Base-by-base conservation (phyloP, 2,888 invertebrate genomes). In the Crioceris asparagi region DNA sequence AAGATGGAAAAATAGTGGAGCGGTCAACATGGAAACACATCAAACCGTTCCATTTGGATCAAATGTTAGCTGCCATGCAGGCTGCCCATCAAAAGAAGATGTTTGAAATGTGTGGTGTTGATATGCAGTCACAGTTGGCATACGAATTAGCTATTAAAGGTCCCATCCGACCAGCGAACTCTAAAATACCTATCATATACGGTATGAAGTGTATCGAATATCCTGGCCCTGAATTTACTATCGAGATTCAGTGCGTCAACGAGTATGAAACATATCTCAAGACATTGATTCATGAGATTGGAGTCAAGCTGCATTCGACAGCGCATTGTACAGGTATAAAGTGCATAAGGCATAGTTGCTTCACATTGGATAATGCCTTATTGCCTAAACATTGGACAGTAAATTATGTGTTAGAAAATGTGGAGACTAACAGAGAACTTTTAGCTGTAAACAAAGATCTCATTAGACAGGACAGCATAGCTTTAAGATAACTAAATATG, bases 161-260 rank as follows among this genome's bases (percentile, higher is more conserved):
- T 1, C 70, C 81, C 0, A 72, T 94, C 3, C 69, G 92, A 39
- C 92, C 96, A 0, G 66, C 69, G 0, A 64, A 73, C 38, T 71
- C 68, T 23, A 77, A 79, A 40, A 66, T 79, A 16, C 85, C 92
- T 0, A 66, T 94, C 18, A 55, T 96, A 16, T 96, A 94, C 62
- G 79, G 83, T 17, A 75, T 96, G 17, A 86, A 83, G 60, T 83
- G 92, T 62, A 74, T 86, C 2, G 68, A 84, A 43, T 93, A 87
- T 60, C 66, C 79, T 16, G 71, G 77, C 10, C 96, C 96, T 0
- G 67, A 85, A 48, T 93, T 96, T 57, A 83, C 81, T 10, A 63
- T 97, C 86, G 93, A 94, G 69, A 67, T 96, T 17, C 85, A 90
- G 57, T 75, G 82, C 23, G 75, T 90, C 16, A 92, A 93, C 64